Evolutionary conservation across 2,797 vertebrate genomes (phyloP).

Genomic region (Rallus crepitans): DNA sequence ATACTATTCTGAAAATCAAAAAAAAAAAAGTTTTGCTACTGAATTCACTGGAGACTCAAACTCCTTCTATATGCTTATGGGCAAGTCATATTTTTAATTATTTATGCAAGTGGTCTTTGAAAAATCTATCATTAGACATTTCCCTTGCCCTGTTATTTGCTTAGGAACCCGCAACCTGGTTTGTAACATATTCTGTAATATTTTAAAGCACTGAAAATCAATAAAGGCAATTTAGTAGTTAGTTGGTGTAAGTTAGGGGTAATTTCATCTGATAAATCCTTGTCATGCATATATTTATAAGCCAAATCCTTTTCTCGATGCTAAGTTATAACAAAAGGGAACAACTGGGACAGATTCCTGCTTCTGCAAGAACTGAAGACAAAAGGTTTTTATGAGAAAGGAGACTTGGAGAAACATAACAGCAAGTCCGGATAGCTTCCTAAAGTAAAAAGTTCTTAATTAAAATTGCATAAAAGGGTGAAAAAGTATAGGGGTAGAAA

Average conservation of each 20-base stretch:
- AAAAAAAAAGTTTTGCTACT: neutral
- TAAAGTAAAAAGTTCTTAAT: neutral
- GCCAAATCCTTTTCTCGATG: constrained; percentile 18
- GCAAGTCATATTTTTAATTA: neutral
- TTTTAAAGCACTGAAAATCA: neutral
- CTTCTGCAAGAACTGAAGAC: neutral
- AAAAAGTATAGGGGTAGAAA: neutral
- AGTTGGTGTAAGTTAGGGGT: neutral
- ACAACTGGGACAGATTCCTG: constrained; percentile 31
- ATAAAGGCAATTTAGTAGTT: neutral
- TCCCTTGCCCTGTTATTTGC: neutral
- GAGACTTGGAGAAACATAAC: neutral
- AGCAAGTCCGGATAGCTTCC: neutral
- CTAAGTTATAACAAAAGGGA: neutral
- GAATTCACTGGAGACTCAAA: neutral
- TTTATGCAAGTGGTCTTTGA: neutral
- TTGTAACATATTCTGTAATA: neutral
- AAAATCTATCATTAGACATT: neutral
- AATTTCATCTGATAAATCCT: constrained; percentile 11
- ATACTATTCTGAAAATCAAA: neutral
- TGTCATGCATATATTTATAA: neutral
- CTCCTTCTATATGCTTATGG: neutral
- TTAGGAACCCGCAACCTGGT: neutral
- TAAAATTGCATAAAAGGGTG: neutral
- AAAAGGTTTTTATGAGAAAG: neutral